Conservation (phyloP, 2,888 invertebrate species). For the Byasa hedistus region DNA sequence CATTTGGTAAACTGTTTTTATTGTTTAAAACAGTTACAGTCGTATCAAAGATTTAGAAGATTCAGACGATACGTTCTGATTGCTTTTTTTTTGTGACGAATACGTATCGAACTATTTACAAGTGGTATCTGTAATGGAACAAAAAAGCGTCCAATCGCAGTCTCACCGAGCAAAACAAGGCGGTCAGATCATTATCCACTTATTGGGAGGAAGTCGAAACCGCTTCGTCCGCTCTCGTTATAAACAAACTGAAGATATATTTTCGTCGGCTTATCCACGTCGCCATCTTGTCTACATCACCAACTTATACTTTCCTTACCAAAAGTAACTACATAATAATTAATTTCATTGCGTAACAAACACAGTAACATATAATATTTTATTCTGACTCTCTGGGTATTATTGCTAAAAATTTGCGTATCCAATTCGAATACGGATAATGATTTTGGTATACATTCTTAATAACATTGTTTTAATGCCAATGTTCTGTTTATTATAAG, state of each 20-base stretch:
- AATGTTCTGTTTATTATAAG: too few relatives aligned
- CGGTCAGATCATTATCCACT: conserved; percentile 70
- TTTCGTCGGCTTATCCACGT: conserved; percentile 6
- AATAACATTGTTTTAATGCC: too few relatives aligned
- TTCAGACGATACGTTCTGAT: background rate
- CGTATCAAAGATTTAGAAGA: background rate
- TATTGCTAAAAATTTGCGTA: too few relatives aligned
- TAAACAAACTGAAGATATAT: conserved; percentile 47
- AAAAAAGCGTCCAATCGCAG: conserved; percentile 45
- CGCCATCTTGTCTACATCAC: conserved; percentile 11
- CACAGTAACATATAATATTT: too few relatives aligned
- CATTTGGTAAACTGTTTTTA: too few relatives aligned
- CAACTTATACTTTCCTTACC: background rate
- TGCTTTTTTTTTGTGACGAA: background rate
- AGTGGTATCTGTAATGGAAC: conserved; percentile 7
- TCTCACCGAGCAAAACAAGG: conserved; percentile 56
- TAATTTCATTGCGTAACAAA: background rate
- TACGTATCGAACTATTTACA: conserved; percentile 11
- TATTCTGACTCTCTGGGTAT: too few relatives aligned
- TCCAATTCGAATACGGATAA: too few relatives aligned
- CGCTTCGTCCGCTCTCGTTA: conserved; percentile 54
- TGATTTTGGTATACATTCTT: too few relatives aligned
- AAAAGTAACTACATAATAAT: background rate
- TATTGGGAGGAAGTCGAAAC: conserved; percentile 71
- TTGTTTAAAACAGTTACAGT: too few relatives aligned